These are phyloP conservation scores for Scaptomyza pallida DNA, from an alignment of 1,140 invertebrate genomes.

Conservation along the genomic window DNA sequence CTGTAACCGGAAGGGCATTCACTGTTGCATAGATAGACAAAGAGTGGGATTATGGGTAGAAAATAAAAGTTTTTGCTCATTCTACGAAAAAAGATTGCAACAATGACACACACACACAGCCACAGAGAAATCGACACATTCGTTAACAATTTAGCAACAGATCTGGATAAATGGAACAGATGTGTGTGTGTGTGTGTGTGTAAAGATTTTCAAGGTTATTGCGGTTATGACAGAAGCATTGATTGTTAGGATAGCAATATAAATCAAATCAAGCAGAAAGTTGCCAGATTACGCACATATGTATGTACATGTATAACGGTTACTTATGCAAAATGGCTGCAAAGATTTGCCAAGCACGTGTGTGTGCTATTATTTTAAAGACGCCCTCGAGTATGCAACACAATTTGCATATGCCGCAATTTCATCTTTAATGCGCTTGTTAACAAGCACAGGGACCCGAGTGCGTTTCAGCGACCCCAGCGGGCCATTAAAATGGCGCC, in stretches of 20 bases:
- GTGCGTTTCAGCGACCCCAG: slow-evolving; percentile 5
- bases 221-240: slow-evolving; percentile 2
- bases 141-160: neutral
- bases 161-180: neutral
- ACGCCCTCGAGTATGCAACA: slow-evolving; percentile 44
- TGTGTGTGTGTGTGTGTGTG: slow-evolving; percentile 1
- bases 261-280: slow-evolving; percentile 31
- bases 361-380: slow-evolving; percentile 24
- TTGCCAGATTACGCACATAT: slow-evolving; percentile 23
- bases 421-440: slow-evolving; percentile 54
- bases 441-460: slow-evolving; percentile 23
- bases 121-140: slow-evolving; percentile 21
- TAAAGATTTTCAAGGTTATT: neutral
- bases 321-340: neutral
- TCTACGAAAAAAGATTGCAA: slow-evolving; percentile 7
- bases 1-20: neutral
- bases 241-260: slow-evolving; percentile 1
- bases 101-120: neutral
- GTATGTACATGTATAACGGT: neutral
- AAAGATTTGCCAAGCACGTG: slow-evolving; percentile 5
- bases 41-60: neutral
- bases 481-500: slow-evolving; percentile 35
- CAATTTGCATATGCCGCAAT: slow-evolving; percentile 57
- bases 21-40: neutral
- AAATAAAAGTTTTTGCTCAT: slow-evolving; percentile 15